Conservation (phyloP, 2,797 vertebrate species). For the Synaphobranchus kaupii region DNA sequence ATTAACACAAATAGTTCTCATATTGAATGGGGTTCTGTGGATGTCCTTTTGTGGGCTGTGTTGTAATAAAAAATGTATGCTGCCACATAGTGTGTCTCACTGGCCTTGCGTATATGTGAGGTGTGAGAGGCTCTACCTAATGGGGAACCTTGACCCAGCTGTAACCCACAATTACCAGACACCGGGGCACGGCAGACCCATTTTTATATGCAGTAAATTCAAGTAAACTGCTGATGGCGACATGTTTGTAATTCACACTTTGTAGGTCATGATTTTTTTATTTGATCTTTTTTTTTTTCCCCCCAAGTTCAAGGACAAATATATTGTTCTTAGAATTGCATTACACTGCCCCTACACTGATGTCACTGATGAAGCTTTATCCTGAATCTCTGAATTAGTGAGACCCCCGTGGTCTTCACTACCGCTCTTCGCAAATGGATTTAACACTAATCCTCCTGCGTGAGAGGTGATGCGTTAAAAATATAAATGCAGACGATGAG, state of each 20-base stretch:
- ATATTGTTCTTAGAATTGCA: background rate
- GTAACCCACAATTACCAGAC: constrained; percentile 22
- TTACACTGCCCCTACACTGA: background rate
- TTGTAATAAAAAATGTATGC: too few relatives aligned
- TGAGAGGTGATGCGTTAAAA: background rate
- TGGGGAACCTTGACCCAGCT: constrained; percentile 41
- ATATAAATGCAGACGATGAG: background rate
- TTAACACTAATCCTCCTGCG: background rate
- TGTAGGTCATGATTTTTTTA: constrained; percentile 8
- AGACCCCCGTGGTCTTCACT: constrained; percentile 18
- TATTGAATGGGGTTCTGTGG: background rate
- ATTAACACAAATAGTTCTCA: background rate
- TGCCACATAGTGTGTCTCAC: background rate
- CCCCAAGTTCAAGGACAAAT: constrained; percentile 27
- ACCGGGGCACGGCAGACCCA: too few relatives aligned
- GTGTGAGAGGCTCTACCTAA: background rate
- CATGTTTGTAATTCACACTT: constrained; percentile 29
- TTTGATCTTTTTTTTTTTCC: background rate
- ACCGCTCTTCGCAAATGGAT: background rate
- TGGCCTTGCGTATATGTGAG: background rate
- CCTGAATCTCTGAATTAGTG: constrained; percentile 24
- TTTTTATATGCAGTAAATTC: constrained; percentile 36
- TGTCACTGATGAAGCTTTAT: background rate
- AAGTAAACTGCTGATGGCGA: constrained; percentile 23
- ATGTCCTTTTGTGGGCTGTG: background rate